Base-by-base conservation (phyloP, 2,113 vertebrate species). In the Trochalopteron elliotii region DNA sequence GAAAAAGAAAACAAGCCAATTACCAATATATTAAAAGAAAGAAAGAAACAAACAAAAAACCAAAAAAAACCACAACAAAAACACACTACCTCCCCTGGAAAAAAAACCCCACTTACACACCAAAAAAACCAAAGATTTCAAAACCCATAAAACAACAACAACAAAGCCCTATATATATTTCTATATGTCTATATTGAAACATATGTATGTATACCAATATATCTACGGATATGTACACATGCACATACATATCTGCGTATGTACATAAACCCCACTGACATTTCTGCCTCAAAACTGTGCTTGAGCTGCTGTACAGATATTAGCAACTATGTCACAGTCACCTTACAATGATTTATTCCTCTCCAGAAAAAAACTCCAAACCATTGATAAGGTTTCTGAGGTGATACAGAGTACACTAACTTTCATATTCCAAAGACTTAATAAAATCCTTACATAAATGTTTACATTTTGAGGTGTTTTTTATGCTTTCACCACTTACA, bases 21-120 rank as follows among this genome's bases (percentile, higher is more conserved):
- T n/a, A 39, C 24, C 5, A 50, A 30, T 18, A 40, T 9, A n/a
- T n/a, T 28, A 30, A n/a, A 24, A 35, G 12, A 20, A 1, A 33
- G 30, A 53, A 9, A 53, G 7, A 30, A 17, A 53, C 13, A 50
- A 50, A 18, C 14, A 50, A 27, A 5, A 5, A 52, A 16, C 27
- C 12, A 15, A 52, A n/a, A n/a, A 30, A 7, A 53, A 28, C 3
- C 16, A 53, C 7, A 11, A 15, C 13, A 39, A 7, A 33, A 70
- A 3, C 39, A 6, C 11, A 37, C 15, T 15, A 37, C 28, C 20
- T 5, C 45, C 5, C 11, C 25, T 3, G 2, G 4, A 1, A 7
- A 14, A 61, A 52, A 33, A 63, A 7, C 9, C 15, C 8, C 7
- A 53, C 3, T 3, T 23, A 40, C 7, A 19, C 13, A 39, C 2